Evolutionary conservation across 1,140 invertebrate genomes (phyloP).

Genomic region (Heliothis subflexa): DNA sequence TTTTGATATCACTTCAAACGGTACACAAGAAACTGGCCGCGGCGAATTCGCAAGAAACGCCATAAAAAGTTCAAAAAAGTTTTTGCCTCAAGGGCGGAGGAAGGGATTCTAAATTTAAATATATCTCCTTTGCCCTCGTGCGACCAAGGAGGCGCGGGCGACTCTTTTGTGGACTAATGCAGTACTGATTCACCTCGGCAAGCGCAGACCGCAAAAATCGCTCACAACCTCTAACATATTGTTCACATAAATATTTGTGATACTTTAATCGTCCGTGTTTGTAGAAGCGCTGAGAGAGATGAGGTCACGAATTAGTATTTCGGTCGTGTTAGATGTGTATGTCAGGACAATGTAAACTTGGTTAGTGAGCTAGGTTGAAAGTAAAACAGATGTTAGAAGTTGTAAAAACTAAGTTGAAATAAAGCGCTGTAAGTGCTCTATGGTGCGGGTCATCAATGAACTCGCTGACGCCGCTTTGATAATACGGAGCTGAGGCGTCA

Average conservation of each 20-base stretch:
- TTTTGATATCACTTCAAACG: constrained; percentile 40
- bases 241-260: constrained; percentile 76
- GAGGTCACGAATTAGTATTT: constrained; percentile 47
- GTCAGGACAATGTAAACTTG: constrained; percentile 18
- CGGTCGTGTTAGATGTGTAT: constrained; percentile 29
- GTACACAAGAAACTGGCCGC: constrained; percentile 63
- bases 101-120: constrained; percentile 81
- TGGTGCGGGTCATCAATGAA: constrained; percentile 60
- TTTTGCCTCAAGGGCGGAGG: constrained; percentile 61
- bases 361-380: constrained; percentile 1
- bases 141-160: constrained; percentile 73
- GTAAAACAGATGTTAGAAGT: constrained; percentile 38
- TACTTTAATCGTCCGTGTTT: constrained; percentile 53
- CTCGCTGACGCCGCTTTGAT: constrained; percentile 67
- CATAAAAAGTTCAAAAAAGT: constrained; percentile 62
- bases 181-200: constrained; percentile 79
- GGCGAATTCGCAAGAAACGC: constrained; percentile 59
- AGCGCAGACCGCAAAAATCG: constrained; percentile 78
- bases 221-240: constrained; percentile 72
- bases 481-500: constrained; percentile 71
- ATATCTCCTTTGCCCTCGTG: constrained; percentile 66
- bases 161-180: constrained; percentile 81
- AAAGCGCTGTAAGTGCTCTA: constrained; percentile 61
- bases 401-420: constrained; percentile 29
- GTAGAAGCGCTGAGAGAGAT: constrained; percentile 38